A percentile compares a stretch with the other conserved stretches of the same genome.
Conservation (phyloP, 2,888 invertebrate genomes). For the Cryptocephalus primarius region DNA sequence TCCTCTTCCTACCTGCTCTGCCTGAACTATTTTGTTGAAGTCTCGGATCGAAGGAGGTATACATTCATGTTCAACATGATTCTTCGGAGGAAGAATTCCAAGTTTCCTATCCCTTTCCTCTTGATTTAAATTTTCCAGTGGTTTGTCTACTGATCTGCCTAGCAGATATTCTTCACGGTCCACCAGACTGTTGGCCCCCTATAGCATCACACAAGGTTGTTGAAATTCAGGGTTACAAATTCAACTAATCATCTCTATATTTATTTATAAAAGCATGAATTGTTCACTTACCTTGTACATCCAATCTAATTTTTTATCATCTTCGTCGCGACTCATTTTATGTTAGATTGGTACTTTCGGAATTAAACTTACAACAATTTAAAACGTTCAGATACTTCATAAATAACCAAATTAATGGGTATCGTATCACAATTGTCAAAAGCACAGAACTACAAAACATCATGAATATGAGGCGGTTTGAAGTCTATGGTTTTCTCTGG, state of each 20-base stretch:
- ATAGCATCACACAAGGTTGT: constrained; percentile 2
- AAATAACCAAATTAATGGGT: too few relatives aligned
- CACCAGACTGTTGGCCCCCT: constrained; percentile 50
- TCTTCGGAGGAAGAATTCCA: constrained; percentile 40
- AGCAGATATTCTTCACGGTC: constrained; percentile 83
- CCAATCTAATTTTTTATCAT: constrained; percentile 66
- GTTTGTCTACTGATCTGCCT: constrained; percentile 72
- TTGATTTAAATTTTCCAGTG: constrained; percentile 54
- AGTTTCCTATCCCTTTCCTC: constrained; percentile 42
- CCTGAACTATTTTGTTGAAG: constrained; percentile 30
- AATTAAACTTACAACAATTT: too few relatives aligned
- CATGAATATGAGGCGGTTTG: too few relatives aligned
- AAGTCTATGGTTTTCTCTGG: too few relatives aligned
- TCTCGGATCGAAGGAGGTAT: constrained; percentile 63
- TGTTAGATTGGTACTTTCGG: too few relatives aligned
- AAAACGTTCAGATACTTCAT: too few relatives aligned
- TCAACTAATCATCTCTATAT: neutral
- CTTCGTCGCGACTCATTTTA: constrained; percentile 25
- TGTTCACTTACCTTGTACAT: constrained; percentile 61
- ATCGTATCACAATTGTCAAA: too few relatives aligned
- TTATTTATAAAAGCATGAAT: neutral
- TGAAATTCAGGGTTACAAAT: neutral
- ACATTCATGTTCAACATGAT: constrained; percentile 62
- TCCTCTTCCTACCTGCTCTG: constrained; percentile 25
- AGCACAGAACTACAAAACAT: too few relatives aligned